Evolutionary conservation across 2,797 vertebrate genomes (phyloP).

Genomic region (Graptemys geographica): DNA sequence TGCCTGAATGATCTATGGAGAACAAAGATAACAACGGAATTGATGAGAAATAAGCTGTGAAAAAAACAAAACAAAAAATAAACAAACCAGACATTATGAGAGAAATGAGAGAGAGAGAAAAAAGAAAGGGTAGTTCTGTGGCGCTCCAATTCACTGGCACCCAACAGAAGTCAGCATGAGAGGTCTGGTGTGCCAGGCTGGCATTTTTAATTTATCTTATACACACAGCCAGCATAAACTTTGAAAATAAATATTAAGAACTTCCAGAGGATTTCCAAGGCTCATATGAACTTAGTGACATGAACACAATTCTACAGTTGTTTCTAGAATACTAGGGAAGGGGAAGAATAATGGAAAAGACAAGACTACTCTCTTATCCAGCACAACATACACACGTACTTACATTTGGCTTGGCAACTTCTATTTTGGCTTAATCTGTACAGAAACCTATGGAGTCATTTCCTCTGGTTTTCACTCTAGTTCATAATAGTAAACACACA

Average conservation of each 20-base stretch:
- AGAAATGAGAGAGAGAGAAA: not conserved
- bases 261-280: not conserved
- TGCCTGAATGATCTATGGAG: not conserved
- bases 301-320: not conserved
- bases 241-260: not conserved
- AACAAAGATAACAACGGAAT: rapidly evolving
- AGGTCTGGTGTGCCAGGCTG: not conserved
- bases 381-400: not conserved
- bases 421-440: slow-evolving; percentile 42
- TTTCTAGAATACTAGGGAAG: not conserved
- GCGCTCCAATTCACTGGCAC: not conserved
- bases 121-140: not conserved
- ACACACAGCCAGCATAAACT: not conserved
- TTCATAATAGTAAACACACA: slow-evolving; percentile 16
- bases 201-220: not conserved
- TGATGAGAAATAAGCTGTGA: rapidly evolving
- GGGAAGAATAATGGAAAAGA: not conserved
- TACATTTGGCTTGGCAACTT: slow-evolving; percentile 45
- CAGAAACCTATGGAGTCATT: slow-evolving; percentile 45
- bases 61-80: not conserved
- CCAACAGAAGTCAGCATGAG: not conserved
- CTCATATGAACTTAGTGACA: not conserved
- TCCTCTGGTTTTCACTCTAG: slow-evolving; percentile 43
- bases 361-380: not conserved
- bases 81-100: not conserved